Evolutionary conservation across 1,140 invertebrate genomes (phyloP), one percentile per base, ranked within the genome.

Genomic region (Calliopsis andreniformis): DNA sequence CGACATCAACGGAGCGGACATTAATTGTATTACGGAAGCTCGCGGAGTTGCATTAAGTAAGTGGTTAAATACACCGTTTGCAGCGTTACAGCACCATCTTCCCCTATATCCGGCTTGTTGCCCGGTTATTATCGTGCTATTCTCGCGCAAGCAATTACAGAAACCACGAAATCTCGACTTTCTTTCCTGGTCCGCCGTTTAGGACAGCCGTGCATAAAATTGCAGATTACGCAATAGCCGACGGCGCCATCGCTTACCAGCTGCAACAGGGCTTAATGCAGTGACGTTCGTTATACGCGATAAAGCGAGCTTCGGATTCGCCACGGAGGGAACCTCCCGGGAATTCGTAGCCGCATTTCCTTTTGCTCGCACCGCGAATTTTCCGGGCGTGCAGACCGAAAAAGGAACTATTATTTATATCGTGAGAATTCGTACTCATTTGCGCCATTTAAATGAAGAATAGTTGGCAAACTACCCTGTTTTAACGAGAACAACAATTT

Each of bases 141-240:
- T 79, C 72, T 80, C 78, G 56, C 72, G 47, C 53, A 53, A 75
- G 78, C 70, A 84, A 83, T 84, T 84, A 84, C 81, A 53, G 55
- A 45, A 77, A 70, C 73, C 79, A 63, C 70, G 67, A 47, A 84
- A 78, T 84, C 82, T 85, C 78, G 55, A 47, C 68, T 77, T 84
- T 80, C 78, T 84, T 84, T 70, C 76, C 66, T 49, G 30, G 53
- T 58, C 39, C 35, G 32, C 71, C 68, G 66, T 77, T 62, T 61
- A 69, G 69, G 66, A 84, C 55, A 58, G 62, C 62, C 32, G 63
- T 70, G 62, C 78, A 79, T 80, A 83, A 84, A 84, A 84, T 84
- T 84, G 78, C 75, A 84, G 82, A 84, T 84, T 84, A 84, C 67
- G 76, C 78, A 83, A 83, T 84, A 83, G 82, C 82, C 81, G 51